Evolutionary conservation across 2,888 invertebrate genomes (phyloP).

Genomic region (Drosophila kuntzei): DNA sequence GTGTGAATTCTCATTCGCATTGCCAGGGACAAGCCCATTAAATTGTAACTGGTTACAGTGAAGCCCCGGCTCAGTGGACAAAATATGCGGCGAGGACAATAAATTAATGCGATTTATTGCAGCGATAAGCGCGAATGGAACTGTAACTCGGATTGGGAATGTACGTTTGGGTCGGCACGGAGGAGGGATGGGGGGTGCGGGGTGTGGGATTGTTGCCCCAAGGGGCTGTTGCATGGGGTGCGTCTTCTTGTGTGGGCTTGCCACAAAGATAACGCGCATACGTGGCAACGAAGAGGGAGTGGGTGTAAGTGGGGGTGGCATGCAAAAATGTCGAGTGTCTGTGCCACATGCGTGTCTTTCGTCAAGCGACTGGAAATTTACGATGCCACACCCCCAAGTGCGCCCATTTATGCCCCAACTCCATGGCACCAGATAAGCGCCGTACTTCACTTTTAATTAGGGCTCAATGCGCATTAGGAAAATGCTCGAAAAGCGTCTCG

Average conservation of each 20-base stretch:
- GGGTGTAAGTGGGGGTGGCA: conserved; percentile 26
- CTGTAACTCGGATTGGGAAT: conserved; percentile 10
- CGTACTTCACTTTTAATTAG: conserved; percentile 74
- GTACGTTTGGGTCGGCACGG: conserved; percentile 2
- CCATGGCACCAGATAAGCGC: conserved; percentile 55
- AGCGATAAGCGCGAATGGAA: conserved; percentile 76
- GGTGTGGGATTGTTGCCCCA: conserved; percentile 13
- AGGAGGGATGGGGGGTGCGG: conserved; percentile 2
- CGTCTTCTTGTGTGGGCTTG: conserved; percentile 65
- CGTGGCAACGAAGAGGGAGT: neutral
- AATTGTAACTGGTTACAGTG: conserved; percentile 55
- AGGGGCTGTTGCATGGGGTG: conserved; percentile 34
- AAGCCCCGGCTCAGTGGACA: conserved; percentile 65
- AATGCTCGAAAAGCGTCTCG: conserved; percentile 62
- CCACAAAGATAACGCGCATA: conserved; percentile 55
- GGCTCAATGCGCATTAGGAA: conserved; percentile 73
- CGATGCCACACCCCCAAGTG: conserved; percentile 48
- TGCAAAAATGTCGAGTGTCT: conserved; percentile 59
- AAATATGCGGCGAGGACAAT: conserved; percentile 82
- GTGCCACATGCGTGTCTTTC: conserved; percentile 38
- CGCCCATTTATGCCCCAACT: conserved; percentile 2
- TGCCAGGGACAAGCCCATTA: conserved; percentile 71
- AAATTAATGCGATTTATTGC: conserved; percentile 85
- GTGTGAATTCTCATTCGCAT: neutral
- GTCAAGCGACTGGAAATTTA: conserved; percentile 54